Evolutionary conservation across 1,140 invertebrate species (phyloP).

Genomic region (Lucilia sericata): DNA sequence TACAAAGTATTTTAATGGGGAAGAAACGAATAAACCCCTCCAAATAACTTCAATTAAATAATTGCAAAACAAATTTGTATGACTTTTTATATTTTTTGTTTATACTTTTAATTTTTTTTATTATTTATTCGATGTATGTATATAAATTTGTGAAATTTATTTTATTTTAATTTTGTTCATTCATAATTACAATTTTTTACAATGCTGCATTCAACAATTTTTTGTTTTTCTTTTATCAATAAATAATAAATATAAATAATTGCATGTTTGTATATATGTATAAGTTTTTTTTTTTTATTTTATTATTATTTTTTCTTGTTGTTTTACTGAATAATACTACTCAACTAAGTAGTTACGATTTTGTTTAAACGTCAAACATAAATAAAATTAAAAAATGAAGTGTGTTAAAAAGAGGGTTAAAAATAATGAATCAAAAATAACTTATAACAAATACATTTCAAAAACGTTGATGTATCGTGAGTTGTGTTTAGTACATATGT

Average conservation of each 20-base stretch:
- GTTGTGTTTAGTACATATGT: no score
- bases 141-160: not conserved
- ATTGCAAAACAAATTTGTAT: not conserved
- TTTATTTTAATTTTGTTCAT: constrained; percentile 3
- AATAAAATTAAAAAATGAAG: not conserved
- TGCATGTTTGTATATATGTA: not conserved
- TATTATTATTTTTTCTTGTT: not conserved
- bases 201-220: constrained; percentile 1
- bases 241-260: constrained; percentile 16
- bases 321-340: not conserved
- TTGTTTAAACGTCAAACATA: constrained; percentile 17
- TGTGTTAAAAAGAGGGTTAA: not conserved
- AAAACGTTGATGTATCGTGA: no score
- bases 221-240: not conserved
- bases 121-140: not conserved
- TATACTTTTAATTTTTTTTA: not conserved
- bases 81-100: not conserved
- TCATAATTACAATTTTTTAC: constrained; percentile 2
- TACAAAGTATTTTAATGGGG: not conserved
- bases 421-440: not conserved
- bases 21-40: not conserved
- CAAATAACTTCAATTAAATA: constrained; percentile 12
- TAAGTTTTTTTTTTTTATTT: not conserved
- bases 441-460: no score
- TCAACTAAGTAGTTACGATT: constrained; percentile 38